Base-by-base conservation (phyloP, 1,140 invertebrate species). In the Brachionus koreanus region DNA sequence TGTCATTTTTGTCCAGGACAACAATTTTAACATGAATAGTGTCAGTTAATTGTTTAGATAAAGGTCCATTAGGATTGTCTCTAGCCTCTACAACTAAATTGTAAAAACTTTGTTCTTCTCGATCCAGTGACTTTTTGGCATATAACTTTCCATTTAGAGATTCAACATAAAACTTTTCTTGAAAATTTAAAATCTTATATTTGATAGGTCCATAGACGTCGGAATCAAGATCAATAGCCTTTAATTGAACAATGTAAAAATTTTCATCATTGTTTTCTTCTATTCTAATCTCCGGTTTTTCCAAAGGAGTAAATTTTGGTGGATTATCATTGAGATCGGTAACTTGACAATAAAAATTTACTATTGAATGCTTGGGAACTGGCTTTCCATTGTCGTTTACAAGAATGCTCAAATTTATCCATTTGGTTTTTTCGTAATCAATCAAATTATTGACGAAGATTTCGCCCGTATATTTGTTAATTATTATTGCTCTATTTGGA, bases 241-340 rank as follows among this genome's bases (percentile, higher is more conserved):
- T 19, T 10, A 82, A n/a, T 69, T 82, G 79, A 33, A 23, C 12
- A 25, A 82, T 67, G 10, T 35, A 65, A 69, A 13, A 37, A 35
- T 82, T 82, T 16, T 46, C 57, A 7, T 29, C 57, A 65, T 65
- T 82, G 35, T 82, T 82, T 57, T 82, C 79, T 35, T 46, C n/a
- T 10, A 82, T 42, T 82, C 65, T 37, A 29, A 82, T 33, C 13
- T 82, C 57, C 10, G 57, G 9, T 49, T 35, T 1, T 29, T 67
- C 10, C 23, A 42, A 19, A 16, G 46, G 52, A 35, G 43, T 12
- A 37, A 91, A 90, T 74, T 85, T 85, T 5, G 90, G 90, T 23
- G 94, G 88, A 88, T 97, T 96, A 85, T 98, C 96, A 87, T 98
- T 98, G 0, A 96, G 91, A 86, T 98, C 96, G 19, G 91, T 89